Base-by-base conservation (phyloP, 1,140 invertebrate species). In the Trichoplusia ni region DNA sequence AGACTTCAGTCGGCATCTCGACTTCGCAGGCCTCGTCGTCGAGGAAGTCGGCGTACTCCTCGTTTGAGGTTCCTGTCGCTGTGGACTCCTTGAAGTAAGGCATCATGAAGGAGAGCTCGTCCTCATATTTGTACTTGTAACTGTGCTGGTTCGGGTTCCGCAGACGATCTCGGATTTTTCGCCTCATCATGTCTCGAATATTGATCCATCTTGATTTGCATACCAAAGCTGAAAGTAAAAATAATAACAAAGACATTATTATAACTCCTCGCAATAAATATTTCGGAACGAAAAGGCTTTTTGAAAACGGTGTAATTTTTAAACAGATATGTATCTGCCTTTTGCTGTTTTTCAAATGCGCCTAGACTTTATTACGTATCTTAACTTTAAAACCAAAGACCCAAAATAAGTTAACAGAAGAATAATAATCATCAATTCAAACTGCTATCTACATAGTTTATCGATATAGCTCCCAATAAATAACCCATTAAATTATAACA, bases 141-240 rank as follows among this genome's bases (percentile, higher is more conserved):
- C 67, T 73, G 16, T 71, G 65, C 1, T 71, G 66, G 49, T 65
- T 69, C 0, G 82, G 81, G 38, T 84, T 79, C 13, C 73, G 64
- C 0, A 82, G 51, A 0, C 86, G 68, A 0, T 84, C 77, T 1
- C 75, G 69, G 29, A 87, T 64, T 49, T 79, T 85, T 0, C 81
- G 59, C 0, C 86, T 64, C 84, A 87, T 85, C 82, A 87, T 87
- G 37, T 89, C 86, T 4, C 86, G 54, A 2, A 89, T 87, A 67
- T 86, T 89, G 9, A 85, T 73, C 86, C 84, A 87, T 40, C 84
- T 64, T 0, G 83, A 69, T 67, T 87, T 87, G 77, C 83, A 86
- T 0, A 80, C 54, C n/a, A 64, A 61, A 2, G 81, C 85, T 88
- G 77, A 6, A 79, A 87, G 5, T 33, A 25, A 25, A 25, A 14